Percentiles rank a stretch among this genome's conserved stretches.
Evolutionary conservation across 2,888 invertebrate species (phyloP).

Genomic region (Mycalesis mineus): DNA sequence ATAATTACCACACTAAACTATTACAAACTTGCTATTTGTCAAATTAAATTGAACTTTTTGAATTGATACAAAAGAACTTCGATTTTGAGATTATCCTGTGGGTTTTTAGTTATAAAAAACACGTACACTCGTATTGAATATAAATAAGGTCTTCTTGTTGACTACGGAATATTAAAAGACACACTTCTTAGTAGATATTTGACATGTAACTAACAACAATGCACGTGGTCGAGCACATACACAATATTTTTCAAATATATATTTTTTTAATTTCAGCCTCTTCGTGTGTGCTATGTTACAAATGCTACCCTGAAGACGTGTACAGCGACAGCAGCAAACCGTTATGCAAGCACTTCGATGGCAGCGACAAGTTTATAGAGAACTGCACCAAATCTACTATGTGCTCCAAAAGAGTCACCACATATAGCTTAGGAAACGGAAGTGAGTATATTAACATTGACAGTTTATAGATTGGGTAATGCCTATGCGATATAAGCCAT

Average conservation of each 20-base stretch:
- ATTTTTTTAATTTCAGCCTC: slow-evolving; percentile 44
- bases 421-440: slow-evolving; percentile 78
- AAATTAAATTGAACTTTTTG: too few relatives aligned
- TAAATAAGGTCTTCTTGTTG: too few relatives aligned
- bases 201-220: too few relatives aligned
- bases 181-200: too few relatives aligned
- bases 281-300: slow-evolving; percentile 50
- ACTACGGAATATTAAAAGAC: too few relatives aligned
- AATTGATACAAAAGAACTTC: too few relatives aligned
- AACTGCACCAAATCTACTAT: slow-evolving; percentile 87
- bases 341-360: slow-evolving; percentile 85
- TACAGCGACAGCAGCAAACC: slow-evolving; percentile 35
- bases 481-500: neutral
- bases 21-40: too few relatives aligned
- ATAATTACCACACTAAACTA: neutral
- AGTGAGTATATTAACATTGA: slow-evolving; percentile 55
- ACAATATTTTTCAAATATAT: neutral
- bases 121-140: too few relatives aligned
- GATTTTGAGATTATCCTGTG: too few relatives aligned
- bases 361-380: slow-evolving; percentile 77
- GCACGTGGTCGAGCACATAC: too few relatives aligned
- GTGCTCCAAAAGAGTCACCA: slow-evolving; percentile 84
- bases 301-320: slow-evolving; percentile 43
- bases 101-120: too few relatives aligned
- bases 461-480: neutral